phyloP scores from a whole-genome alignment of 2,888 invertebrate species.

The Pristionchus fissidentatus region DNA sequence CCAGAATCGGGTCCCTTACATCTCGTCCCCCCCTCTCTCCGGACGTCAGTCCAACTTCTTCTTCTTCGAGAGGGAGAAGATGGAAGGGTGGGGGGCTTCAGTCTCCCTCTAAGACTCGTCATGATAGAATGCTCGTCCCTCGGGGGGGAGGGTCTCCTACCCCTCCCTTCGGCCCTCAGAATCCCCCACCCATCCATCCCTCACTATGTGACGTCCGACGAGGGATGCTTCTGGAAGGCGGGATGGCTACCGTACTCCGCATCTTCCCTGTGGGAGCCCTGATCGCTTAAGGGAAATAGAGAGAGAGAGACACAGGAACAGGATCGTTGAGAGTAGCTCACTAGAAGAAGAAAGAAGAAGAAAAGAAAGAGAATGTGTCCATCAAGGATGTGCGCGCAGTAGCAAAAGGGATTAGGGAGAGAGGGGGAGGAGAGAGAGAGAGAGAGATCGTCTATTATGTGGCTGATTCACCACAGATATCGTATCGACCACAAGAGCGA shows the following conservation, averaged over 20 bases:
- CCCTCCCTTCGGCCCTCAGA: slow-evolving; percentile 13
- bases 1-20: neutral
- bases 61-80: neutral
- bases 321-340: slow-evolving; percentile 43
- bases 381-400: neutral
- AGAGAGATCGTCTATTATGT: no score
- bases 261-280: neutral
- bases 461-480: no score
- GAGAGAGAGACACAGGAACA: no score
- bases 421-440: neutral
- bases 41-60: neutral
- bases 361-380: no score
- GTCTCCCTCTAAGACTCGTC: slow-evolving; percentile 34
- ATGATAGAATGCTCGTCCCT: slow-evolving; percentile 37
- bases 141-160: neutral
- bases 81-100: neutral
- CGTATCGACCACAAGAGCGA: no score
- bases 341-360: slow-evolving; percentile 15
- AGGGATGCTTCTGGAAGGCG: neutral
- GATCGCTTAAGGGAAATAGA: no score
- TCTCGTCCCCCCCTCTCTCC: neutral
- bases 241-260: slow-evolving; percentile 12
- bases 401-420: slow-evolving; percentile 14
- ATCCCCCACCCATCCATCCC: slow-evolving; percentile 10
- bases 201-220: neutral